These are phyloP conservation scores for Palythoa grandis DNA, from an alignment of 92 coral and sea anemone genomes.

Conservation along the genomic window DNA sequence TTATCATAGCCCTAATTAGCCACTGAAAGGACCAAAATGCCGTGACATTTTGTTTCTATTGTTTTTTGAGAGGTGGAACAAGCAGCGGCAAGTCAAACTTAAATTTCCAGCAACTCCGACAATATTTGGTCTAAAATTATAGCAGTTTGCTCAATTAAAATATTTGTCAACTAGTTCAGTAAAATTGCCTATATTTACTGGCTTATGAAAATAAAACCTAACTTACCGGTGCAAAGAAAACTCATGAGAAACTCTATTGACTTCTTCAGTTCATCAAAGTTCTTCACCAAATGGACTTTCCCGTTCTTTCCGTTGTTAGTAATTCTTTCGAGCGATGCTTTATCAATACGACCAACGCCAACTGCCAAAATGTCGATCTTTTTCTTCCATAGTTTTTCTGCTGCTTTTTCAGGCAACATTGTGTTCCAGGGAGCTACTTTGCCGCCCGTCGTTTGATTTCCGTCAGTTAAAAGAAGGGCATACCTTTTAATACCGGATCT, in stretches of 20 bases:
- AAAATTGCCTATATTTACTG: too few species aligned
- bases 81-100: too few species aligned
- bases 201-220: too few species aligned
- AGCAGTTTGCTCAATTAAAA: too few species aligned
- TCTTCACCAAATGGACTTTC: background rate
- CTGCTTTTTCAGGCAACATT: background rate
- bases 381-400: background rate
- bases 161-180: too few species aligned
- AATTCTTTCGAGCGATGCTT: background rate
- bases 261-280: background rate
- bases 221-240: background rate
- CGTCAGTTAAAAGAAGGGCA: background rate
- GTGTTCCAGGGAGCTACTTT: background rate
- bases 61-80: too few species aligned
- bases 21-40: too few species aligned
- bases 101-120: too few species aligned
- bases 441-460: background rate
- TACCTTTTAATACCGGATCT: background rate
- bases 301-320: background rate
- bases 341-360: background rate
- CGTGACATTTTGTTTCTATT: too few species aligned
- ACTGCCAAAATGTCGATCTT: background rate
- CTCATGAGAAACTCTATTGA: background rate
- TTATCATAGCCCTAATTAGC: too few species aligned
- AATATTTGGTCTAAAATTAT: too few species aligned